Evolutionary conservation across 2,797 vertebrate genomes (phyloP), one percentile per base, ranked within the genome.

Genomic region (Peromyscus melanophrys): DNA sequence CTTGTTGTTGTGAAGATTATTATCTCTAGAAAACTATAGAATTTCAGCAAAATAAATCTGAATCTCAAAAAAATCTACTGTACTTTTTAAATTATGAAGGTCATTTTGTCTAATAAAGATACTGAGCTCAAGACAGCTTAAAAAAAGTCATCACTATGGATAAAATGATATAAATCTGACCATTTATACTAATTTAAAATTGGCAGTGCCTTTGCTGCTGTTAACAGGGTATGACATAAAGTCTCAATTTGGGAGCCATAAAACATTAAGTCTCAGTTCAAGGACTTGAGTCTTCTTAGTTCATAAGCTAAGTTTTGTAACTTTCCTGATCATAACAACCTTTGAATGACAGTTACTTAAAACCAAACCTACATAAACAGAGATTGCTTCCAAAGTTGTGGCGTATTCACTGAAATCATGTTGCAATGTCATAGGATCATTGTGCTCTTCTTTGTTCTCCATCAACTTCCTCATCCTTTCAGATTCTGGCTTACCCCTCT

Each of bases 131-230:
- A 87, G 37, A 81, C 16, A 82, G n/a, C 23, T 84, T 73, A 69
- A 57, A 40, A 77, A 46, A 13, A 52, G 80, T 94, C 52, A 73
- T 69, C 9, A 43, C 16, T 86, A 8, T 82, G 17, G 57, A 40
- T 82, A 75, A 59, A 95, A 81, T 88, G 23, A 89, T 59, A 77
- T 78, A 87, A 87, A 95, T 69, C 52, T 92, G 49, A 80, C 27
- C 40, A 93, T 67, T 88, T 65, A 85, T 71, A 31, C 85, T 84
- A 93, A 73, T 40, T 93, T 94, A 88, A 92, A 94, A 92, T n/a
- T 73, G 80, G 40, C 17, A 90, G 27, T 65, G 29, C 46, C 19
- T 9, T 6, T 10, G 3, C 71, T 46, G 6, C 13, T 80, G 13
- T 57, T 90, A 95, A 52, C 14, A 92, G 19, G 57, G 7, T 55